Evolutionary conservation across 1,140 invertebrate genomes (phyloP), one percentile per base, ranked within the genome.

Genomic region (Dufourea novaeangliae): DNA sequence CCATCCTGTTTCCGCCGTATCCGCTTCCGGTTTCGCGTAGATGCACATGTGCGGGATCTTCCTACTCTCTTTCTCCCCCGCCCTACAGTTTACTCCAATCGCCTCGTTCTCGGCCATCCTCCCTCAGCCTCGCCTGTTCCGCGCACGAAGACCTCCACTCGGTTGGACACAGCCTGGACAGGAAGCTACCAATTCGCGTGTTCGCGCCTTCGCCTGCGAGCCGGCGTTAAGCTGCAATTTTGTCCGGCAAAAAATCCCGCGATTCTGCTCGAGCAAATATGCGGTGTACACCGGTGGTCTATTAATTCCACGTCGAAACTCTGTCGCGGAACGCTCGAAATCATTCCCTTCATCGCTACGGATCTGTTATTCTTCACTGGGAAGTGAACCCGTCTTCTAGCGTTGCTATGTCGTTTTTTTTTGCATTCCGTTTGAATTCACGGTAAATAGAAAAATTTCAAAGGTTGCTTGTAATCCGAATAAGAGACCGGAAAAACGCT

Each of bases 11-110:
- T 56, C 72, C 50, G 41, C 64, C 52, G 67, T 77, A 77, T 83
- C 78, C 81, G 82, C 17, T 83, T 84, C 83, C 83, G 81, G 77
- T 84, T 72, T 59, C 81, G 34, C 66, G 80, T 84, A 79, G 77
- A 52, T 61, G 62, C 76, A 76, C 67, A 79, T 79, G 81, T 75
- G 80, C 80, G 44, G 37, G 39, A 62, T 56, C n/a, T n/a, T n/a
- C 61, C 14, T 56, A 25, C 44, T 32, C 10, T 56, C 37, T 6
- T 8, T 52, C 68, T 52, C 32, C 5, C 46, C 27, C 63, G 37
- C 20, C 59, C 32, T 0, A n/a, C 44, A 10, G n/a, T 25, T 52
- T 20, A 22, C 20, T 57, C 25, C 34, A 17, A 37, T 56, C 39
- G 39, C 25, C n/a, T 29, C 56, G 14, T 25, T 37, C 37, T 44